These are phyloP conservation scores for Cyprinodon diabolis DNA, from an alignment of 2,797 vertebrate genomes.

Conservation along the genomic window DNA sequence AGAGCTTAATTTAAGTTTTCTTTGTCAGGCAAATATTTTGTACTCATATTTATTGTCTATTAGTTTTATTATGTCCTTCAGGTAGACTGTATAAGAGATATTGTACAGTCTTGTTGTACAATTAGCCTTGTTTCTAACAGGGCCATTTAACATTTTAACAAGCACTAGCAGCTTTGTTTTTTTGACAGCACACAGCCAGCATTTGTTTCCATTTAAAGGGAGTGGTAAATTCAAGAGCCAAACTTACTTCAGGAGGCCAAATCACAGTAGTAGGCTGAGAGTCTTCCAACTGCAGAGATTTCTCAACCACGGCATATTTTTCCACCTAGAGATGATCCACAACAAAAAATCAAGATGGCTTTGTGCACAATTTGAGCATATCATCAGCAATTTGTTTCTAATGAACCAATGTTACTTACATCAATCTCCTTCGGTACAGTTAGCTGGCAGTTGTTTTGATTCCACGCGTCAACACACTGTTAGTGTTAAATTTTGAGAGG, in stretches of 20 bases:
- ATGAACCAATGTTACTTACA: conserved; percentile 82
- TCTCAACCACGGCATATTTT: conserved; percentile 96
- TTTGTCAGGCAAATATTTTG: not conserved
- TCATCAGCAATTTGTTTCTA: conserved; percentile 14
- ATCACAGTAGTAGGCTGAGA: conserved; percentile 87
- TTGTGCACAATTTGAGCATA: not conserved
- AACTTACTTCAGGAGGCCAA: conserved; percentile 93
- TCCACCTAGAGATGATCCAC: conserved; percentile 86
- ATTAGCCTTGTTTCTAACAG: conserved; percentile 6
- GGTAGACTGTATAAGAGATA: conserved; percentile 1
- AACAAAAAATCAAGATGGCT: conserved; percentile 40
- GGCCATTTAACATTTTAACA: conserved; percentile 4
- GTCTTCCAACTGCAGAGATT: conserved; percentile 91
- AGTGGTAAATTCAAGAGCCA: conserved; percentile 32
- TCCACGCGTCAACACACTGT: conserved; percentile 99
- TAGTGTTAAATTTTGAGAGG: conserved; percentile 29
- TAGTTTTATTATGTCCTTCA: not conserved
- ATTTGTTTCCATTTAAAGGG: conserved; percentile 20
- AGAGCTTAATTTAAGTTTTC: not conserved
- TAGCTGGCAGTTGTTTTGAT: conserved; percentile 91
- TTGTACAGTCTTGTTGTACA: conserved; percentile 1
- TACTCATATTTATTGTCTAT: too few relatives aligned
- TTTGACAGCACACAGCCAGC: conserved; percentile 17
- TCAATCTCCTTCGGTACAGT: conserved; percentile 93
- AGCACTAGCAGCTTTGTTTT: conserved; percentile 9